phyloP scores from a whole-genome alignment of 2,797 vertebrate species.

The Myoxocephalus aenaeus region DNA sequence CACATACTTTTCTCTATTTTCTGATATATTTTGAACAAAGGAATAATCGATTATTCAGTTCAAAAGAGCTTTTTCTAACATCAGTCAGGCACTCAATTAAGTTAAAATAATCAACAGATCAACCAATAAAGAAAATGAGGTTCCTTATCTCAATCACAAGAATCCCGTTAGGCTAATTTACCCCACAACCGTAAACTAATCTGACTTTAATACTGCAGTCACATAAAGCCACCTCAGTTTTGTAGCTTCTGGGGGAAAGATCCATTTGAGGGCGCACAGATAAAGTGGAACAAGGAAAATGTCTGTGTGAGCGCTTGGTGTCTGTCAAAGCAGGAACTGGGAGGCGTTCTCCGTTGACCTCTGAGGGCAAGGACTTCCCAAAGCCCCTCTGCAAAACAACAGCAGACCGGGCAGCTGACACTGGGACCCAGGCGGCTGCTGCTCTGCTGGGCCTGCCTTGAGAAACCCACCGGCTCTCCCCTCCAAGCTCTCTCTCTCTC shows the following conservation, averaged over 20 bases:
- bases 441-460: constrained; percentile 44
- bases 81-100: not conserved
- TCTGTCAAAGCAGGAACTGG: constrained; percentile 88
- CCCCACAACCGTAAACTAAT: constrained; percentile 37
- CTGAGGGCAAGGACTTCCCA: constrained; percentile 85
- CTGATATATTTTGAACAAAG: not conserved
- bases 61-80: not conserved
- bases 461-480: constrained; percentile 40
- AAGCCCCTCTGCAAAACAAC: constrained; percentile 85
- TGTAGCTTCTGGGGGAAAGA: constrained; percentile 51
- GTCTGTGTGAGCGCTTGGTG: constrained; percentile 76
- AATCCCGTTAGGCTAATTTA: not conserved
- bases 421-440: constrained; percentile 57
- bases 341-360: constrained; percentile 84
- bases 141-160: not conserved
- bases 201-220: constrained; percentile 33
- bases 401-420: constrained; percentile 77
- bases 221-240: constrained; percentile 50
- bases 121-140: not conserved
- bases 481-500: constrained; percentile 18
- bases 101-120: constrained; percentile 5
- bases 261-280: constrained; percentile 54
- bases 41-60: not conserved
- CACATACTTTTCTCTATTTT: not conserved
- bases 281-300: constrained; percentile 81